Conservation (phyloP, 35 echinoderm and acorn worm species). For the Ptychodera flava region DNA sequence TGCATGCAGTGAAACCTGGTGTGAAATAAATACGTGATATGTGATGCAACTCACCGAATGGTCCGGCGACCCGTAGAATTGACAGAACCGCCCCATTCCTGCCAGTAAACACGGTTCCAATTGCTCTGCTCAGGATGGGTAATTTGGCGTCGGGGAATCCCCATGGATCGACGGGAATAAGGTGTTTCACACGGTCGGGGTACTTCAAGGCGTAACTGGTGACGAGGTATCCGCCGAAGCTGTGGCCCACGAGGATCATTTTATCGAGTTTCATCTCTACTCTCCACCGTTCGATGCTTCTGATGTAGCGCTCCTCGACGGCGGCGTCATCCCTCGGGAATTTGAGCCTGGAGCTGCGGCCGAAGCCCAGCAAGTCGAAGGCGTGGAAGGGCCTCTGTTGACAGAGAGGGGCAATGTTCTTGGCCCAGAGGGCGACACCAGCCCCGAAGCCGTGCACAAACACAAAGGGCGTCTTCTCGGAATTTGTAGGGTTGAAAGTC, state of each 20-base stretch:
- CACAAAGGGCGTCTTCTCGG: constrained; percentile 68
- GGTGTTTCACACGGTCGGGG: constrained; percentile 69
- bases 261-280: constrained; percentile 62
- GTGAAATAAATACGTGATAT: no score
- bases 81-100: constrained; percentile 32
- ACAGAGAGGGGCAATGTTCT: constrained; percentile 65
- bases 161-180: constrained; percentile 94
- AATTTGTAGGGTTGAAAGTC: constrained; percentile 50
- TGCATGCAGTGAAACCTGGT: no score
- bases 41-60: constrained; percentile 84
- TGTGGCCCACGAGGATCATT: constrained; percentile 92
- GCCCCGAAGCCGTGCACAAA: constrained; percentile 87
- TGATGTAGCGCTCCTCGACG: constrained; percentile 64
- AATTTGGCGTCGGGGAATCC: constrained; percentile 46
- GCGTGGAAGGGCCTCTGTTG: constrained; percentile 68
- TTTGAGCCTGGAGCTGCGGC: constrained; percentile 67
- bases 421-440: constrained; percentile 75
- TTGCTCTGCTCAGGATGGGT: constrained; percentile 47
- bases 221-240: constrained; percentile 74
- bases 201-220: constrained; percentile 60
- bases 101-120: constrained; percentile 29
- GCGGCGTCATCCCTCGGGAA: constrained; percentile 50
- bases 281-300: constrained; percentile 79
- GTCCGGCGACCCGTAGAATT: constrained; percentile 72
- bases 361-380: constrained; percentile 82